Evolutionary conservation across 1,140 invertebrate species (phyloP), one percentile per base, ranked within the genome.

Genomic region (Helicoverpa armigera): DNA sequence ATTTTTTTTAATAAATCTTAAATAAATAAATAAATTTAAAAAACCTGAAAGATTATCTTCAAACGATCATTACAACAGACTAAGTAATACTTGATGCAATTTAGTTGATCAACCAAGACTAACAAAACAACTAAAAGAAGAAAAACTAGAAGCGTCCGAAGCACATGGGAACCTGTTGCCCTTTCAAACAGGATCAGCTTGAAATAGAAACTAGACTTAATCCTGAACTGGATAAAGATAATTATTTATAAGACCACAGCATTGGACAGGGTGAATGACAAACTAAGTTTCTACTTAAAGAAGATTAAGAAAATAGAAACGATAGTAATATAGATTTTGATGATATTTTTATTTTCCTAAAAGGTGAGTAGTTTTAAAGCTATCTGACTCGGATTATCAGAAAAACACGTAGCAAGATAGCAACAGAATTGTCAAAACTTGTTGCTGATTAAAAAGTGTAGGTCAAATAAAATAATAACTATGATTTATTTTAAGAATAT

Each of bases 121-220:
- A 35, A 18, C n/a, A 18, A 58, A 53, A n/a, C 9, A 18, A 58
- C 16, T 18, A 18, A 14, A 18, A 23, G 23, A 0, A 29, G 29
- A 11, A 60, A 60, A 23, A 29, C 58, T 5, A 13, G 12, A 61
- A 61, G 23, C 10, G 4, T 31, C 29, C 7, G 35, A 43, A 43
- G 5, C 35, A 61, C 23, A 3, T 43, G 48, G 48, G 7, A 48
- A 67, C 35, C 11, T 16, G 63, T 50, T 67, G 16, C n/a, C 14
- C 35, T 50, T 67, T 67, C 9, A 67, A 67, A 67, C 63, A 67
- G 63, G 63, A 67, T n/a, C n/a, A 43, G 16, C n/a, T n/a, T n/a
- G n/a, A n/a, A n/a, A n/a, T 29, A 29, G 58, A 12, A 12, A 61
- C 18, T 16, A n/a, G 9, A 0, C n/a, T 48, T 3, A 67, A 11